These are phyloP conservation scores for Halocaridina rubra DNA, from an alignment of 2,888 invertebrate genomes.

Conservation along the genomic window DNA sequence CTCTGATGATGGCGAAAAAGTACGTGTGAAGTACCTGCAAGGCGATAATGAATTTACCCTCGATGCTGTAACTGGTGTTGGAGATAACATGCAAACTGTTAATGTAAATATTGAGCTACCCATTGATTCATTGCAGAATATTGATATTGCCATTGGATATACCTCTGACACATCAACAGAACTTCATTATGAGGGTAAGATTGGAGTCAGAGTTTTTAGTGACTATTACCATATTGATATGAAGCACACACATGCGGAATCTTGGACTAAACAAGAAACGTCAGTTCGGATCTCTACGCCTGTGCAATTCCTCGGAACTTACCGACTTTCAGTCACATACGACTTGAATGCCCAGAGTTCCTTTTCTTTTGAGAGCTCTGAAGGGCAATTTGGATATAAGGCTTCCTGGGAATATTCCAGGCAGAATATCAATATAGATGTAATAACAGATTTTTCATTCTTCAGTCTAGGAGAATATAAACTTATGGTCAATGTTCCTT, in stretches of 20 bases:
- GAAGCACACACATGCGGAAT: neutral
- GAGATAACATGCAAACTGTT: neutral
- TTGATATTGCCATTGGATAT: slow-evolving; percentile 4
- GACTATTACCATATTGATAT: neutral
- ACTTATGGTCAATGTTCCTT: neutral
- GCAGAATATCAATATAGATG: neutral
- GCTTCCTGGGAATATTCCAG: neutral
- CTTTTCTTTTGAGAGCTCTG: neutral
- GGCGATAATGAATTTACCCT: slow-evolving; percentile 11
- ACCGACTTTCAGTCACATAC: neutral
- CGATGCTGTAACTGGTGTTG: neutral
- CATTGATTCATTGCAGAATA: neutral
- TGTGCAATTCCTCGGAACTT: neutral
- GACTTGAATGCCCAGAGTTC: neutral
- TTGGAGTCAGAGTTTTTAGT: neutral
- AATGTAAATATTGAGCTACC: neutral
- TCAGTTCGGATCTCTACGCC: neutral
- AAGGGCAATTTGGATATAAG: neutral
- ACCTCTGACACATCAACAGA: neutral
- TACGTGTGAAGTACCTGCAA: slow-evolving; percentile 1
- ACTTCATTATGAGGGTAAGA: neutral
- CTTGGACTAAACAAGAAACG: slow-evolving; percentile 26
- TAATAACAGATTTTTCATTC: neutral
- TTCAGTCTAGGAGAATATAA: slow-evolving; percentile 24
- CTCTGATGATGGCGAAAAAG: neutral